Conservation (phyloP, 2,113 vertebrate species). For the Cyphomyrus discorhynchus region DNA sequence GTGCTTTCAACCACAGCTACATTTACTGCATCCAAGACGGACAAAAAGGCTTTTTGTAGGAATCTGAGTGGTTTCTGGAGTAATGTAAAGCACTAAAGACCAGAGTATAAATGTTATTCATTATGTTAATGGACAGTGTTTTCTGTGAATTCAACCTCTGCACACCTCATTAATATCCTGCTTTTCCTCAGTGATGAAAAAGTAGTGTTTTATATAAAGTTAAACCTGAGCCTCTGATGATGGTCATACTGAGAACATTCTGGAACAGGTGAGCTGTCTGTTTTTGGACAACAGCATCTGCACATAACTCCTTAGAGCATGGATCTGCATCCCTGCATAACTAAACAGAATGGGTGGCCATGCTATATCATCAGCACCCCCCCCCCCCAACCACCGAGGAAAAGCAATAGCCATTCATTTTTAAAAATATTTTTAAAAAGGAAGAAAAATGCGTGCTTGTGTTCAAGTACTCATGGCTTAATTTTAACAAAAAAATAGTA, state of each 20-base stretch:
- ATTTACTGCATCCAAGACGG: slow-evolving; percentile 44
- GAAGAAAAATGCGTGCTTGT: background rate
- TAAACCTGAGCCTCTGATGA: slow-evolving; percentile 53
- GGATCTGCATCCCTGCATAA: background rate
- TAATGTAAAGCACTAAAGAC: slow-evolving; percentile 48
- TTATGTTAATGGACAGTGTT: slow-evolving; percentile 56
- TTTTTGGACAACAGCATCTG: background rate
- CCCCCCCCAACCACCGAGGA: background rate
- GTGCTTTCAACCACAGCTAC: slow-evolving; percentile 48
- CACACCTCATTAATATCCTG: slow-evolving; percentile 44
- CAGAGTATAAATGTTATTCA: slow-evolving; percentile 50
- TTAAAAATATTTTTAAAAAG: too few species aligned
- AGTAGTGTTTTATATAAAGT: slow-evolving; percentile 61
- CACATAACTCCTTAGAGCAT: background rate
- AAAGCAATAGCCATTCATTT: background rate
- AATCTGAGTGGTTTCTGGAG: slow-evolving; percentile 27
- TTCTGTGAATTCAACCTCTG: slow-evolving; percentile 50
- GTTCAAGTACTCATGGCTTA: background rate
- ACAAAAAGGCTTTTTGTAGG: slow-evolving; percentile 45
- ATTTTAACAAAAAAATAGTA: slow-evolving; percentile 35
- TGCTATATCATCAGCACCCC: background rate
- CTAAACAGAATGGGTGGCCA: background rate
- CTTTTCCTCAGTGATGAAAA: slow-evolving; percentile 55
- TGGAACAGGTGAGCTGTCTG: background rate
- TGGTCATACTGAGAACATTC: background rate